Evolutionary conservation across 2,113 vertebrate genomes (phyloP).

Genomic region (Eudyptes chrysolophus): DNA sequence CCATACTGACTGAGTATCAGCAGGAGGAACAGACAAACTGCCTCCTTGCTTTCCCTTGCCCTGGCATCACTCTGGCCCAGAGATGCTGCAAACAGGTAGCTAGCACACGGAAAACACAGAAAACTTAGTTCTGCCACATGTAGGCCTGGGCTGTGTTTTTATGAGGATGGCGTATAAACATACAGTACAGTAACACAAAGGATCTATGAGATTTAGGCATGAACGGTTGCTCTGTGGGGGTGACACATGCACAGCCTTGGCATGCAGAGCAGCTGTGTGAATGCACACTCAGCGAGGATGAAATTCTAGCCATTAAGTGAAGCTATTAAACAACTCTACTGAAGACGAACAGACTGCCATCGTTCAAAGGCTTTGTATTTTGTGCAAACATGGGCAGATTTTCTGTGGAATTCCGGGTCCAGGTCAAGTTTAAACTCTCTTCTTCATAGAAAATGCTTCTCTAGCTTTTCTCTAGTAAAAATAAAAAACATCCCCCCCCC

Average conservation of each 20-base stretch:
- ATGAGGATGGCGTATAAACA: neutral
- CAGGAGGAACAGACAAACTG: neutral
- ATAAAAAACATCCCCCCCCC: neutral
- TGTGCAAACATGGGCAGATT: neutral
- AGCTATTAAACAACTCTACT: neutral
- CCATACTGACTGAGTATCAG: neutral
- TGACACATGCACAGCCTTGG: neutral
- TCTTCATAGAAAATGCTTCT: neutral
- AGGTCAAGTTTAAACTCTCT: neutral
- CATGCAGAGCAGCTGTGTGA: neutral
- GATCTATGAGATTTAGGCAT: neutral
- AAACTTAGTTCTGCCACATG: neutral
- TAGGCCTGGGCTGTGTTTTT: neutral
- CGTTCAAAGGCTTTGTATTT: neutral
- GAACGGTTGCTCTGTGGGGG: neutral
- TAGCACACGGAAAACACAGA: neutral
- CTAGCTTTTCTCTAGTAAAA: neutral
- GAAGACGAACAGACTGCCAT: neutral
- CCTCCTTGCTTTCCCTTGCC: neutral
- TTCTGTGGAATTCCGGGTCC: neutral
- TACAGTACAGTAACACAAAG: neutral
- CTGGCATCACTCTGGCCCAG: neutral
- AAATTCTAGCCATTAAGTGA: neutral
- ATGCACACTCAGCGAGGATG: rapidly evolving
- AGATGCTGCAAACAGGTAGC: neutral